These are phyloP conservation scores for Melanotaenia trifasciata DNA, from an alignment of 2,797 vertebrate genomes.

Conservation along the genomic window DNA sequence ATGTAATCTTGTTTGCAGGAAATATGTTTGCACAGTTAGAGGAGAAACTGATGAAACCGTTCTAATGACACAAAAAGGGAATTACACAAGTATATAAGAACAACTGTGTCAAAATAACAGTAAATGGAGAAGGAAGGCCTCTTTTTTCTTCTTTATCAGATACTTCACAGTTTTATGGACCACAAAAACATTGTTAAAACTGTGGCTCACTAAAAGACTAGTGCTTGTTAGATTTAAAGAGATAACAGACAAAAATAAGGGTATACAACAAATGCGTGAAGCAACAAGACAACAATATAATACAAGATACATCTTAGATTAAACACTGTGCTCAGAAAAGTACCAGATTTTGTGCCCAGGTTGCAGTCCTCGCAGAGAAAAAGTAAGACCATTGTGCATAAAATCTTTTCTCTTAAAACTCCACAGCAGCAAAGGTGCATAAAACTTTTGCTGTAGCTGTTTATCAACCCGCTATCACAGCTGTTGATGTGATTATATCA, in stretches of 20 bases:
- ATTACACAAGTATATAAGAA: conserved; percentile 39
- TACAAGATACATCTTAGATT: not conserved
- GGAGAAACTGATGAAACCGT: conserved; percentile 22
- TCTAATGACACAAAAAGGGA: conserved; percentile 11
- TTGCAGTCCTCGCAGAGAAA: not conserved
- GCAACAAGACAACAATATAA: not conserved
- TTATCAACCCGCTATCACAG: not conserved
- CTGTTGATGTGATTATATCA: not conserved
- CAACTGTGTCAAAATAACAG: conserved; percentile 22
- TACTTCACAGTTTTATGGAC: conserved; percentile 10
- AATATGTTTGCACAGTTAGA: conserved; percentile 6
- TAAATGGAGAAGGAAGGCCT: conserved; percentile 24
- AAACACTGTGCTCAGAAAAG: not conserved
- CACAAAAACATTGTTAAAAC: not conserved
- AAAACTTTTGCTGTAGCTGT: not conserved
- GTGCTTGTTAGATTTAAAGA: not conserved
- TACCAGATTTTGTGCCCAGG: not conserved
- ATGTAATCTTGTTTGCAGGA: not conserved
- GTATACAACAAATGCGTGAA: not conserved
- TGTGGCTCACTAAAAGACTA: not conserved
- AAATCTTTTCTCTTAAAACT: conserved; percentile 21
- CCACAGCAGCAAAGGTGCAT: not conserved
- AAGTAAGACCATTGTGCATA: conserved; percentile 24
- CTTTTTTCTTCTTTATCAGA: not conserved
- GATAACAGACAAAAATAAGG: not conserved